phyloP scores from a whole-genome alignment of 1,140 invertebrate species.

The Drosophila asahinai region DNA sequence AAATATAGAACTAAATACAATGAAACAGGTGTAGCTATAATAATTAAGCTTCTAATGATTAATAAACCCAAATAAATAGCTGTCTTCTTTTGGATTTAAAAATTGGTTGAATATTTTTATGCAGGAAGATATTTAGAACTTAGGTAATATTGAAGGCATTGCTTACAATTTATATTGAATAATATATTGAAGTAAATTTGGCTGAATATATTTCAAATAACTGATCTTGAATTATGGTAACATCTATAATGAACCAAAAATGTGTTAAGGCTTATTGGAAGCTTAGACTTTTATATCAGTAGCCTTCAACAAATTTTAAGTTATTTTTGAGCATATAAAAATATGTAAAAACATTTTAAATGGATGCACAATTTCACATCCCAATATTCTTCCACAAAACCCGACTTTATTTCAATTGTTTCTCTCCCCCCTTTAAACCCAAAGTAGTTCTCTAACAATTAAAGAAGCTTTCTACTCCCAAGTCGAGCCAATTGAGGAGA shows the following conservation, averaged over 20 bases:
- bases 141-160: background rate
- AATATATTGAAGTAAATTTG: background rate
- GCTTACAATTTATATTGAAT: background rate
- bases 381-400: background rate
- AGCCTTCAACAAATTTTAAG: background rate
- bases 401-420: background rate
- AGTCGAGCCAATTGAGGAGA: slow-evolving; percentile 10
- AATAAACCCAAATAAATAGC: background rate
- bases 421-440: no score
- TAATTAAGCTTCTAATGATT: background rate
- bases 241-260: no score
- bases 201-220: background rate
- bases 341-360: background rate
- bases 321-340: background rate
- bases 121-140: background rate
- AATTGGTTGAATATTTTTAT: background rate
- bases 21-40: background rate
- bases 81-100: background rate
- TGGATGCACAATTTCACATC: background rate
- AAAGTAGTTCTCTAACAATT: slow-evolving; percentile 17
- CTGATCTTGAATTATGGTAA: background rate
- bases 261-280: background rate
- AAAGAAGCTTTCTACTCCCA: slow-evolving; percentile 15
- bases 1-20: background rate
- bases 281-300: background rate